Percentiles rank a stretch among this genome's conserved stretches.
These are phyloP conservation scores for Strix uralensis DNA, from an alignment of 2,113 vertebrate genomes.

Conservation along the genomic window DNA sequence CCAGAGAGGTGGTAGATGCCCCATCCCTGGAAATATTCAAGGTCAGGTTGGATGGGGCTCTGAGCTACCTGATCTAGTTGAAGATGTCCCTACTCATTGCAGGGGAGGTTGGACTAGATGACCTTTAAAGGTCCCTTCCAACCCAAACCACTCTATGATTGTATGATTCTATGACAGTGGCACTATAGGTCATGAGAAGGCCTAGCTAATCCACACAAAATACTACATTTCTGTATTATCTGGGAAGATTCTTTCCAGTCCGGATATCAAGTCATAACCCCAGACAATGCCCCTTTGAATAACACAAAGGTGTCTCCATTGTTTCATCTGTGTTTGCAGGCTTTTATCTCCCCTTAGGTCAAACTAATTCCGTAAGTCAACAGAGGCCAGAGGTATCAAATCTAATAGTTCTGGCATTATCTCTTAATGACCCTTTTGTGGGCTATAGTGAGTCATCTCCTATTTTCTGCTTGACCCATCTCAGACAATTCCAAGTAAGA, in stretches of 20 bases:
- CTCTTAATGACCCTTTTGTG: neutral
- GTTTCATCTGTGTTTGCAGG: neutral
- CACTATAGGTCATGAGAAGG: neutral
- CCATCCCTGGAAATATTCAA: neutral
- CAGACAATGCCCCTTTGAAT: neutral
- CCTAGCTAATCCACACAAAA: neutral
- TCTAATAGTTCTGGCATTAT: neutral
- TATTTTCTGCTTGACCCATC: neutral
- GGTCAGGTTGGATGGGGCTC: too few species aligned
- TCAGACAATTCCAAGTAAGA: neutral
- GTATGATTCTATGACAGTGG: neutral
- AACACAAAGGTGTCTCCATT: neutral
- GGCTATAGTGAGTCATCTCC: neutral
- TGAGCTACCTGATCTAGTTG: neutral
- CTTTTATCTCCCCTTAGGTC: neutral
- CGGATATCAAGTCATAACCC: neutral
- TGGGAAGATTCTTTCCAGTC: neutral
- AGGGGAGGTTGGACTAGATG: neutral
- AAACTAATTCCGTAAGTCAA: neutral
- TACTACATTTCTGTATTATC: neutral
- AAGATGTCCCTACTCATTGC: neutral
- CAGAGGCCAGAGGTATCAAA: neutral
- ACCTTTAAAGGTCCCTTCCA: neutral
- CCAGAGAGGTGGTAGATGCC: neutral
- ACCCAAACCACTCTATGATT: neutral